Percentiles rank a stretch among this genome's conserved stretches.
phyloP scores from a whole-genome alignment of 1,140 invertebrate species.

The Chironomus striatipennis region DNA sequence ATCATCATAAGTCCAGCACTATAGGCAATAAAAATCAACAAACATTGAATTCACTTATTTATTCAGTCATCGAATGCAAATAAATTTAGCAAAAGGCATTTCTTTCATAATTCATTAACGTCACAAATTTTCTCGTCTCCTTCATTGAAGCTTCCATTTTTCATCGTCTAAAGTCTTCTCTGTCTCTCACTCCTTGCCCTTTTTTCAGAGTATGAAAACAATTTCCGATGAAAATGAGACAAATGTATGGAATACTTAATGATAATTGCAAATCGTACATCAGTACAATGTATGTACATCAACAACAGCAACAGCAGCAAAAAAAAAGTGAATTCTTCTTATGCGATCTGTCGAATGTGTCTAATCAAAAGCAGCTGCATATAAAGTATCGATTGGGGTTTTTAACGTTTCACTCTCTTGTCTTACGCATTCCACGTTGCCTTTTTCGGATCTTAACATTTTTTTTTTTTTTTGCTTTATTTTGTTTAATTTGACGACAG shows the following conservation, averaged over 20 bases:
- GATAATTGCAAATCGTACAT: conserved; percentile 10
- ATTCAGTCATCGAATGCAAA: background rate
- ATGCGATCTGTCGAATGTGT: background rate
- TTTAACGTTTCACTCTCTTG: conserved; percentile 15
- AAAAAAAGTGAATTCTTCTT: background rate
- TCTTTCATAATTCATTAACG: background rate
- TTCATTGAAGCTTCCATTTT: background rate
- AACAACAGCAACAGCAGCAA: background rate
- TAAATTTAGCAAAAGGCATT: background rate
- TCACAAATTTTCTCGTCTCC: background rate
- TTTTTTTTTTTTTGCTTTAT: background rate
- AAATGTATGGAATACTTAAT: conserved; percentile 2
- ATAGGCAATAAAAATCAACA: background rate
- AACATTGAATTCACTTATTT: background rate
- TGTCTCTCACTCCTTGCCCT: background rate
- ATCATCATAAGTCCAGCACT: no score
- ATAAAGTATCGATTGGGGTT: background rate
- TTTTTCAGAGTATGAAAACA: background rate
- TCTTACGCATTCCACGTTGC: background rate
- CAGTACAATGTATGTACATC: conserved; percentile 12
- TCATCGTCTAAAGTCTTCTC: background rate
- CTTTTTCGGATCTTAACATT: background rate
- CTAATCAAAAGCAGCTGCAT: background rate
- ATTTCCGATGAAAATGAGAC: background rate
- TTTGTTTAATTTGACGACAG: background rate